Evolutionary conservation across 2,888 invertebrate species (phyloP), one percentile per base, ranked within the genome.

Genomic region (Synanthedon andrenaeformis): DNA sequence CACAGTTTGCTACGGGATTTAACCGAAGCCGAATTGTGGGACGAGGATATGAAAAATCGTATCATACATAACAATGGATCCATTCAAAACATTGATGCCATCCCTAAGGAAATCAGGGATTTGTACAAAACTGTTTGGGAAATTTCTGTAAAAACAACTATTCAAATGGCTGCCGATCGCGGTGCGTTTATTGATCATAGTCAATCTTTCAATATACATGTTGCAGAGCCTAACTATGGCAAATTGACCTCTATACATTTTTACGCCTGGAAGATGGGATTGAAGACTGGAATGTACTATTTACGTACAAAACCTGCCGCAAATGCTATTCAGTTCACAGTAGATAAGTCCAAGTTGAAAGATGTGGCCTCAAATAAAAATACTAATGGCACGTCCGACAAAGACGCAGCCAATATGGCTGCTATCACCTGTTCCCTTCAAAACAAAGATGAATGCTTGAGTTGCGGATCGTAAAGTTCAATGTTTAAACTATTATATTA

Each of bases 241-340:
- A 96, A 96, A 75, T 87, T 99, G 53, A 96, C 97, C 2, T 98
- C 98, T 2, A 99, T 99, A 91, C 99, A 99, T 82, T 99, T 99
- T 80, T 96, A 96, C 76, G 96, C 96, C 0, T 99, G 99, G 99
- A 94, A 95, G 84, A 90, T 93, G 82, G 99, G 99, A 3, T 87
- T 99, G 55, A 99, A 99, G 86, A 99, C 99, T 1, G 99, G 99
- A 52, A 98, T 99, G 98, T 99, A 99, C 79, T 99, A 99, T 76
- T 87, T 99, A 60, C 91, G 98, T 52, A 98, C 98, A 0, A 98
- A 97, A 74, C 96, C 99, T 5, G 99, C 99, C 0, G 97, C 95
- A 1, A 94, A 96, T 76, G 97, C 99, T 4, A 96, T 99, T 63
- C 97, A 99, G 75, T 99, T 99, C 78, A 99, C 99, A 0, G 97